Evolutionary conservation across 2,797 vertebrate genomes (phyloP).

Genomic region (Helostoma temminkii): DNA sequence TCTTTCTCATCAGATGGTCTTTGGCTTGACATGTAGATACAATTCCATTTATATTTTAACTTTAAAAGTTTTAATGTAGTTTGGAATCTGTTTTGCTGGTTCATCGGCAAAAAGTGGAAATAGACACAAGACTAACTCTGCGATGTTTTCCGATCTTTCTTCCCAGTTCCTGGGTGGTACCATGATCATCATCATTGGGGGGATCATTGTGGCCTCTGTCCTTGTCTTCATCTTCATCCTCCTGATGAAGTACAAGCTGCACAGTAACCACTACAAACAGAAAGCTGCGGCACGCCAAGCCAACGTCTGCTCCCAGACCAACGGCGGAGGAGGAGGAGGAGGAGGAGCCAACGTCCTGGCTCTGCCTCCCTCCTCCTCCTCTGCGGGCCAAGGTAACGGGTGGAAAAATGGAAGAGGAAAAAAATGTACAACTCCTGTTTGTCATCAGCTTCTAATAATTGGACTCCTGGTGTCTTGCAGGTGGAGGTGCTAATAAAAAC

Average conservation of each 20-base stretch:
- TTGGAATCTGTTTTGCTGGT: too few relatives aligned
- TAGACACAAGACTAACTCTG: neutral
- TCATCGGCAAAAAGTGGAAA: too few relatives aligned
- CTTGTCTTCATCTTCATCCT: conserved; percentile 95
- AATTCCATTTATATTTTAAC: too few relatives aligned
- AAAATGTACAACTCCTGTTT: too few relatives aligned
- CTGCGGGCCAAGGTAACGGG: conserved; percentile 58
- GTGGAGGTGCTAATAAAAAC: conserved; percentile 63
- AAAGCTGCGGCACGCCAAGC: conserved; percentile 78
- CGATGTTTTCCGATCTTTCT: neutral
- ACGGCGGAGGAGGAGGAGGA: conserved; percentile 84
- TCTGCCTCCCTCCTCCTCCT: conserved; percentile 74
- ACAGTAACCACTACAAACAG: conserved; percentile 88
- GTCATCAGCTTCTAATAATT: rapidly evolving
- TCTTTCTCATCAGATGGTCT: too few relatives aligned
- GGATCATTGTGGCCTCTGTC: conserved; percentile 92
- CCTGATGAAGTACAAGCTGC: conserved; percentile 92
- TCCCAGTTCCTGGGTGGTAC: conserved; percentile 89
- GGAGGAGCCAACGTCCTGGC: conserved; percentile 59
- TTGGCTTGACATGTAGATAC: too few relatives aligned
- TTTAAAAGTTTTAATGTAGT: too few relatives aligned
- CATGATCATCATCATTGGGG: conserved; percentile 94
- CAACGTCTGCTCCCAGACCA: conserved; percentile 91
- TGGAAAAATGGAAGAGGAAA: neutral
- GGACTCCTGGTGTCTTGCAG: conserved; percentile 37